These are phyloP conservation scores for Thymallus thymallus DNA, from an alignment of 2,113 vertebrate species.

Conservation along the genomic window DNA sequence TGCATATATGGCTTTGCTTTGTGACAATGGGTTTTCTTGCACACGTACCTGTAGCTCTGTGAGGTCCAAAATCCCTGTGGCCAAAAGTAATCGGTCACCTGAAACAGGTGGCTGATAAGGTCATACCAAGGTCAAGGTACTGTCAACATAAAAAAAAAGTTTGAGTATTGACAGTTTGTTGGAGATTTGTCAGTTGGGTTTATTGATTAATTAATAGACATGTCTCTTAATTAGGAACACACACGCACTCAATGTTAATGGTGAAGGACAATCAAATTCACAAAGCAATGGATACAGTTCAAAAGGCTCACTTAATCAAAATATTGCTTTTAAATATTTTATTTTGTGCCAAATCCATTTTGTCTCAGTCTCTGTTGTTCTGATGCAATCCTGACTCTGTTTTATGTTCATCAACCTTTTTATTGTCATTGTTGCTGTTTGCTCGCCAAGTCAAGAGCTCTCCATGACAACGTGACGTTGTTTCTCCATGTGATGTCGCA, in stretches of 20 bases:
- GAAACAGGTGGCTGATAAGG: slow-evolving; percentile 48
- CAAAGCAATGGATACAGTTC: slow-evolving; percentile 63
- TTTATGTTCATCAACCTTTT: slow-evolving; percentile 55
- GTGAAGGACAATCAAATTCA: slow-evolving; percentile 80
- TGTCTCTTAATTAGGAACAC: slow-evolving; percentile 61
- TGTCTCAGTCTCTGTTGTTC: slow-evolving; percentile 57
- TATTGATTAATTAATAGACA: slow-evolving; percentile 2
- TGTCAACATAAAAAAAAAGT: background rate
- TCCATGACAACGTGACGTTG: slow-evolving; percentile 72
- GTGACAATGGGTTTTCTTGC: slow-evolving; percentile 61
- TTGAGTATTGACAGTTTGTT: background rate
- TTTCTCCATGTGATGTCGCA: slow-evolving; percentile 66
- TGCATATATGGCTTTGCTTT: slow-evolving; percentile 58
- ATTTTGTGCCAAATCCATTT: slow-evolving; percentile 75
- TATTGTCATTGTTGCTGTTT: slow-evolving; percentile 78
- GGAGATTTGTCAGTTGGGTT: background rate
- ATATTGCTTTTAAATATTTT: slow-evolving; percentile 51
- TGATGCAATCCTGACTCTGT: slow-evolving; percentile 72
- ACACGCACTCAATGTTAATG: slow-evolving; percentile 62
- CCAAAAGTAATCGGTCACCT: slow-evolving; percentile 35
- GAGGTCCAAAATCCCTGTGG: slow-evolving; percentile 38
- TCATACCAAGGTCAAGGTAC: slow-evolving; percentile 3
- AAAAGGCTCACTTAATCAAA: slow-evolving; percentile 68
- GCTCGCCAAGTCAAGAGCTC: slow-evolving; percentile 68
- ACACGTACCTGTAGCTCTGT: slow-evolving; percentile 59